Evolutionary conservation across 2,113 vertebrate species (phyloP).

Genomic region (Gila orcuttii): DNA sequence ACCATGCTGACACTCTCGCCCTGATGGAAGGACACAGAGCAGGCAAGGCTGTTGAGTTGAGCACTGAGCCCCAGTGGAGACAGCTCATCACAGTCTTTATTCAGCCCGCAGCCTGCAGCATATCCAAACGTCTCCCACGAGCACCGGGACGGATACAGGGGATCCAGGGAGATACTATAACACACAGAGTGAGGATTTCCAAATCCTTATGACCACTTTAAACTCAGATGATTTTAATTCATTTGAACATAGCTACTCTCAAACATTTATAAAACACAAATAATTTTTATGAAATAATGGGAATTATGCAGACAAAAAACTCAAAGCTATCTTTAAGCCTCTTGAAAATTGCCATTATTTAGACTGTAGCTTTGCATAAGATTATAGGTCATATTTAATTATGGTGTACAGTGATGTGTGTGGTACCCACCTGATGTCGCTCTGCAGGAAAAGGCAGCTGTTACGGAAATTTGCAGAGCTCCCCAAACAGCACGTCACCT

Average conservation of each 20-base stretch:
- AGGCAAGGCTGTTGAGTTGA: slow-evolving; percentile 92
- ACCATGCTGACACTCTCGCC: slow-evolving; percentile 96
- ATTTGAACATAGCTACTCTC: too few species aligned
- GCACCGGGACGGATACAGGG: slow-evolving; percentile 96
- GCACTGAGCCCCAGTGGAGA: slow-evolving; percentile 87
- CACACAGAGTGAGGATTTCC: slow-evolving; percentile 24
- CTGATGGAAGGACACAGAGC: slow-evolving; percentile 91
- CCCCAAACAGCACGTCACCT: slow-evolving; percentile 96
- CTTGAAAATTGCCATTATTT: background rate
- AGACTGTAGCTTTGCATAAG: background rate
- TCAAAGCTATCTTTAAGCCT: background rate
- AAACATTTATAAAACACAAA: background rate
- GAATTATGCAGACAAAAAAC: background rate
- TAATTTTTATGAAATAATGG: background rate
- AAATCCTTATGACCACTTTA: background rate
- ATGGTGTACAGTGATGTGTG: background rate
- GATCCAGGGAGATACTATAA: slow-evolving; percentile 91
- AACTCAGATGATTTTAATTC: background rate
- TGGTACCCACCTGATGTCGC: slow-evolving; percentile 85
- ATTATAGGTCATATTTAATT: background rate
- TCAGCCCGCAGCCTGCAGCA: slow-evolving; percentile 82
- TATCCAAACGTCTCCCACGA: slow-evolving; percentile 98
- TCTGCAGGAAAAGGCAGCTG: slow-evolving; percentile 94
- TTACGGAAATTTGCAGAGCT: slow-evolving; percentile 95
- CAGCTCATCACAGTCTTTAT: slow-evolving; percentile 79